Percentiles rank a stretch among this genome's conserved stretches.
These are phyloP conservation scores for Apeira syringaria DNA, from an alignment of 2,888 invertebrate species.

Conservation along the genomic window DNA sequence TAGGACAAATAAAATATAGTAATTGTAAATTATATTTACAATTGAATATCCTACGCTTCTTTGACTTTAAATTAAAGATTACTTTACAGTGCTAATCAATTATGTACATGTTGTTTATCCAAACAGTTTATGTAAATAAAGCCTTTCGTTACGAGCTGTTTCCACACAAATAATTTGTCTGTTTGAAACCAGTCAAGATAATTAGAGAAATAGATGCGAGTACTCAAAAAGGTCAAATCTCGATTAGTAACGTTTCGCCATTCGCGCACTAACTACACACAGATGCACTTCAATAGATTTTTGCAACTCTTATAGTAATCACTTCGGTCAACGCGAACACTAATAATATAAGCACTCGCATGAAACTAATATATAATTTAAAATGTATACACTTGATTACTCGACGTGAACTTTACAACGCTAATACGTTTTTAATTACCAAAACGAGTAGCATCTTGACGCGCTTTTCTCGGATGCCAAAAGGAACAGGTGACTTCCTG, in stretches of 20 bases:
- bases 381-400: constrained; percentile 7
- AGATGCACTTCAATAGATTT: constrained; percentile 23
- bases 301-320: constrained; percentile 18
- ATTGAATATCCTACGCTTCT: no score
- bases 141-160: no score
- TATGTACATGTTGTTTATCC: no score
- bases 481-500: constrained; percentile 74
- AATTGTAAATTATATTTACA: no score
- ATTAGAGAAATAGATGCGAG: constrained; percentile 10
- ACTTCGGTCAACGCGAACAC: constrained; percentile 1
- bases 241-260: constrained; percentile 16
- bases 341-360: constrained; percentile 8
- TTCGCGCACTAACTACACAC: constrained; percentile 17
- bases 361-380: constrained; percentile 10
- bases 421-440: constrained; percentile 23
- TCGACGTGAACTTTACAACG: constrained; percentile 3
- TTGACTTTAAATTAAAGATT: no score
- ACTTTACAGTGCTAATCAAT: no score
- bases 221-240: constrained; percentile 36
- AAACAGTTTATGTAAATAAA: no score
- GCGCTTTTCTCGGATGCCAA: constrained; percentile 49
- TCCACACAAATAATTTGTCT: not conserved
- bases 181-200: constrained; percentile 1
- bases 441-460: constrained; percentile 55
- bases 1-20: no score